Base-by-base conservation (phyloP, 1,140 invertebrate genomes). In the Watersipora subatra region DNA sequence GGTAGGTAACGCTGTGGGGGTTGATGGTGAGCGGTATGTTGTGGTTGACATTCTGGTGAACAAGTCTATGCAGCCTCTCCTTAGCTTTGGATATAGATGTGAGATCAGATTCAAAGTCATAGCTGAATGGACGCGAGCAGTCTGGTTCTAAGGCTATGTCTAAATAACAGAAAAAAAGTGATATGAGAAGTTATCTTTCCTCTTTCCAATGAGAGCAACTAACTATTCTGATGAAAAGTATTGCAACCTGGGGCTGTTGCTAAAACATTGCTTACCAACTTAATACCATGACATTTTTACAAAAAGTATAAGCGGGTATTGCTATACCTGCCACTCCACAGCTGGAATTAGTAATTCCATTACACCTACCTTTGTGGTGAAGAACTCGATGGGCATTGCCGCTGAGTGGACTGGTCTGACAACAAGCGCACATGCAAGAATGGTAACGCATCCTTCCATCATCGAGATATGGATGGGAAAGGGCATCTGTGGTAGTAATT, bases 401-500 rank as follows among this genome's bases (percentile, higher is more conserved):
- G 85, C 12, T 22, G 25, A 58, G 22, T n/a, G 69, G 25, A 2
- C 71, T 71, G 65, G 87, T 71, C 86, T 89, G 66, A 82, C 96
- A 99, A 80, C 96, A 99, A 74, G 89, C 90, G 83, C 96, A 99
- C 96, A 99, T 99, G 80, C 96, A 99, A 56, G 95, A 98, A 82
- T 99, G 96, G 82, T 97, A 99, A 72, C 96, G 86, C 68, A 99
- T 84, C 70, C 96, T 85, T 61, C 96, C 96, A 80, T 99, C 96
- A 75, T 97, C 93, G 65, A 99, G 84, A 82, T 97, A 99, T 17
- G 93, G 92, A 84, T 97, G 94, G 66, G 89, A 88, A 68, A 99
- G 83, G 2, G 96, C 95, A 78, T 97, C 90, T 34, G 90, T 87
- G 58, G 97, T 92, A 3, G 87, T 89, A 76, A 97, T 93, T 75